These are phyloP conservation scores for Malurus cyaneus DNA, from an alignment of 2,113 vertebrate species.

Conservation along the genomic window DNA sequence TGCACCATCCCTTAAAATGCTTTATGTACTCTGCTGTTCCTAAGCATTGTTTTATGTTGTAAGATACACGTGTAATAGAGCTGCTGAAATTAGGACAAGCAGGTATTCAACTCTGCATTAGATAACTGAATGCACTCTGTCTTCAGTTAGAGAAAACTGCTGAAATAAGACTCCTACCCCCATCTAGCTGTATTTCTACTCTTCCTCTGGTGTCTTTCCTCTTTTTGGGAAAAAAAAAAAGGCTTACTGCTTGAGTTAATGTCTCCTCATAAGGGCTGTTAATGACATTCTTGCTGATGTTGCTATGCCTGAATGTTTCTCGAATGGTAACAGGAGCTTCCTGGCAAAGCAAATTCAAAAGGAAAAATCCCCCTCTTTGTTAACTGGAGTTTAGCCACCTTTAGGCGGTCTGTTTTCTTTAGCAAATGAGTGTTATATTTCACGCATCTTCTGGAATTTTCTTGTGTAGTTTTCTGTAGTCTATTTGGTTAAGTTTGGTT, in stretches of 20 bases:
- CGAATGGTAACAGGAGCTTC: constrained; percentile 57
- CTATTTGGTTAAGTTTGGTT: background rate
- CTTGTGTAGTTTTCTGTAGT: background rate
- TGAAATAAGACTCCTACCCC: background rate
- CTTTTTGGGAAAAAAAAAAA: background rate
- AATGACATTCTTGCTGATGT: constrained; percentile 40
- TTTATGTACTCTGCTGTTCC: background rate
- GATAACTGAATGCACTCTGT: background rate
- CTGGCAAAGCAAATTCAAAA: constrained; percentile 45
- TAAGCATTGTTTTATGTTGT: background rate
- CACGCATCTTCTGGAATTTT: background rate
- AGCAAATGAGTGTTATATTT: constrained; percentile 38
- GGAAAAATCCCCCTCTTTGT: constrained; percentile 47
- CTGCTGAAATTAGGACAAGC: background rate
- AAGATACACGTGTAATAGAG: accelerated
- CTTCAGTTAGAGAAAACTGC: background rate
- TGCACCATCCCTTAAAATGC: background rate
- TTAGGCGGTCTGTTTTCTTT: constrained; percentile 33
- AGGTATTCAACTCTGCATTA: background rate
- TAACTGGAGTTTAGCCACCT: constrained; percentile 10
- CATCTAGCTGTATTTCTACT: background rate
- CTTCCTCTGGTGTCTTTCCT: background rate
- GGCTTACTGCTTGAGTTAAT: background rate
- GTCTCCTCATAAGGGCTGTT: background rate
- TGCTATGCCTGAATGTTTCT: constrained; percentile 30